Evolutionary conservation across 1,140 invertebrate species (phyloP).

Genomic region (Monomorium pharaonis): DNA sequence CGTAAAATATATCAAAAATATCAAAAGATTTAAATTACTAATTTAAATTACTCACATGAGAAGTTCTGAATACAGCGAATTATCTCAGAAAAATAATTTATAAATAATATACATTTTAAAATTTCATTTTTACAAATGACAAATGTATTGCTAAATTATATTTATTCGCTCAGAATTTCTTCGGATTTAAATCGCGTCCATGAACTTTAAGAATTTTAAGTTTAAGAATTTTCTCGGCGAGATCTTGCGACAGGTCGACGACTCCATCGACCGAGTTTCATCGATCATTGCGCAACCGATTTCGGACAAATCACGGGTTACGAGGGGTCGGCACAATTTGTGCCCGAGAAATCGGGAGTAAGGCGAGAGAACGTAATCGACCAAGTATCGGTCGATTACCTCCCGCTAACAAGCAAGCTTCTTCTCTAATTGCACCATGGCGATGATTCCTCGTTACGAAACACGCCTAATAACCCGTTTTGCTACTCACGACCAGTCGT

Average conservation of each 20-base stretch:
- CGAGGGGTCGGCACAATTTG: slow-evolving; percentile 9
- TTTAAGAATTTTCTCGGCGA: not conserved
- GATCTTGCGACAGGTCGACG: not conserved
- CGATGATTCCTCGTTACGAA: slow-evolving; percentile 68
- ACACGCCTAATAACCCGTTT: slow-evolving; percentile 66
- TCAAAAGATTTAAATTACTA: not conserved
- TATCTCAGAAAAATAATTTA: not conserved
- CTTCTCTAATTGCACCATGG: slow-evolving; percentile 61
- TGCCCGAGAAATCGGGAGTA: slow-evolving; percentile 52
- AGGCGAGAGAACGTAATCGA: slow-evolving; percentile 43
- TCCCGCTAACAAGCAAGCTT: slow-evolving; percentile 57
- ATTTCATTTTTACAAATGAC: not conserved
- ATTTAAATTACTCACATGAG: not conserved
- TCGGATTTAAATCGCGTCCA: not conserved
- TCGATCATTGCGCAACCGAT: slow-evolving; percentile 17
- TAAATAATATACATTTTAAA: not conserved
- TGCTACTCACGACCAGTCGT: slow-evolving; percentile 65
- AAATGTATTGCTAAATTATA: not conserved
- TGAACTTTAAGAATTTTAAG: no score
- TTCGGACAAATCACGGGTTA: slow-evolving; percentile 28
- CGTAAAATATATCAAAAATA: not conserved
- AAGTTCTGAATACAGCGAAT: not conserved
- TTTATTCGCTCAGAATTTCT: not conserved
- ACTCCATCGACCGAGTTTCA: slow-evolving; percentile 25
- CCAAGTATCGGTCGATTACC: slow-evolving; percentile 67